A percentile compares a stretch with the other conserved stretches of the same genome.
Evolutionary conservation across 2,888 invertebrate species (phyloP).

Genomic region (Endotricha flammealis): DNA sequence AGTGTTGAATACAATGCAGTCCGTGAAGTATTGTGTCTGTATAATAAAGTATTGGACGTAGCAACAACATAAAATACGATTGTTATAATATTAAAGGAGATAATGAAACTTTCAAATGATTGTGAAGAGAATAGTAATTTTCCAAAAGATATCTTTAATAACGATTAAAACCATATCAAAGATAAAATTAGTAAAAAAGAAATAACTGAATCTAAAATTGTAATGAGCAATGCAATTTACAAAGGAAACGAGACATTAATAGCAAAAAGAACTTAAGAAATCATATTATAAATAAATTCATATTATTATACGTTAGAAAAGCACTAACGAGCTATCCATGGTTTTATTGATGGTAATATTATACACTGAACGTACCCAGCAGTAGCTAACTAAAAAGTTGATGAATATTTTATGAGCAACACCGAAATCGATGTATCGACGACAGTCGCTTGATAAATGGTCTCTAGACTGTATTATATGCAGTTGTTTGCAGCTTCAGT

Average conservation of each 20-base stretch:
- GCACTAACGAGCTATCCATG: slow-evolving; percentile 31
- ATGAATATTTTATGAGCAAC: slow-evolving; percentile 53
- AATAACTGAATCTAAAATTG: background rate
- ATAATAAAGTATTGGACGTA: slow-evolving; percentile 18
- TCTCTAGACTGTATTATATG: slow-evolving; percentile 39
- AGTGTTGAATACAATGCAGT: slow-evolving; percentile 38
- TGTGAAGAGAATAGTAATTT: too few species aligned
- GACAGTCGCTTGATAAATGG: slow-evolving; percentile 44
- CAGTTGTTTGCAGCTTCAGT: slow-evolving; percentile 58
- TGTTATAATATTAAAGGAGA: too few species aligned
- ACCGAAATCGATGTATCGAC: slow-evolving; percentile 42
- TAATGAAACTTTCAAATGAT: too few species aligned
- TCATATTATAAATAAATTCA: slow-evolving; percentile 15
- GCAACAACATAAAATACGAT: slow-evolving; percentile 19
- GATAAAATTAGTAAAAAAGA: too few species aligned
- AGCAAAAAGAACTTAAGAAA: slow-evolving; percentile 5
- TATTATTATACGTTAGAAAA: slow-evolving; percentile 20
- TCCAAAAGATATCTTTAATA: too few species aligned
- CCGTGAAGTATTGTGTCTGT: slow-evolving; percentile 23
- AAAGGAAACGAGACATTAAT: slow-evolving; percentile 1
- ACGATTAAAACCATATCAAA: too few species aligned
- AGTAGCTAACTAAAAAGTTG: slow-evolving; percentile 34
- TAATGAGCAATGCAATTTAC: background rate
- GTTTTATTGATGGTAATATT: slow-evolving; percentile 59
- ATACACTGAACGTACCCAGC: slow-evolving; percentile 39